phyloP scores from a whole-genome alignment of 2,797 vertebrate species.

The Pempheris klunzingeri region DNA sequence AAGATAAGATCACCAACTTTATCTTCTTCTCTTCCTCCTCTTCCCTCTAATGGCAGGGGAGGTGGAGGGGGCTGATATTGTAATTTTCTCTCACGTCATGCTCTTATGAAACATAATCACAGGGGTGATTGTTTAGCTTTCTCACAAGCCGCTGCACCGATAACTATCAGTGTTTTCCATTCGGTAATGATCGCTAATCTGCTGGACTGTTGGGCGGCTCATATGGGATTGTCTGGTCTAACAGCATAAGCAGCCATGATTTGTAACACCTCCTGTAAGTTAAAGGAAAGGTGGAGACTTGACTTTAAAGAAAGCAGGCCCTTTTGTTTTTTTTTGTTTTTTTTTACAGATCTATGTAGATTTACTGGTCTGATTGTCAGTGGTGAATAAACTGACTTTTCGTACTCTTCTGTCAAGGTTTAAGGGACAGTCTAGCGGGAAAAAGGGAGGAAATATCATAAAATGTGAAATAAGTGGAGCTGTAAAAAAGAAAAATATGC shows the following conservation, averaged over 20 bases:
- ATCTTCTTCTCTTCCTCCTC: neutral
- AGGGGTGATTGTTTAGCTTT: conserved; percentile 48
- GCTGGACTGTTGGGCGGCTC: conserved; percentile 47
- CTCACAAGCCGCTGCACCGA: conserved; percentile 36
- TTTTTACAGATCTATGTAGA: neutral
- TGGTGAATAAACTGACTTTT: conserved; percentile 5
- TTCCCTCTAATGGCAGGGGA: neutral
- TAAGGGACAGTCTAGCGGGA: neutral
- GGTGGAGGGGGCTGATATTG: conserved; percentile 13
- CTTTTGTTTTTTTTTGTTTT: too few relatives aligned
- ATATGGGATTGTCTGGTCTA: conserved; percentile 31
- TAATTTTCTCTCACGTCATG: conserved; percentile 57
- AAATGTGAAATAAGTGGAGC: conserved; percentile 41
- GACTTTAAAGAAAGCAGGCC: neutral
- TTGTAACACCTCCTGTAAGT: conserved; percentile 49
- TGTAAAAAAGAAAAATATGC: conserved; percentile 33
- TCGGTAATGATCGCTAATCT: conserved; percentile 46
- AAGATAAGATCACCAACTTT: conserved; percentile 24
- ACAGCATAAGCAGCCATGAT: conserved; percentile 52
- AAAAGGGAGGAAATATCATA: conserved; percentile 19
- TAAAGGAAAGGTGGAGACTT: conserved; percentile 37
- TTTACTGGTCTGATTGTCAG: conserved; percentile 1
- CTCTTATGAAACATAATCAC: conserved; percentile 55
- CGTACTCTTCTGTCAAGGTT: conserved; percentile 10
- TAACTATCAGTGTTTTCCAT: conserved; percentile 58